A percentile compares a stretch with the other conserved stretches of the same genome.
Conservation (phyloP, 2,888 invertebrate species). For the Cryptocheilus praepositus region DNA sequence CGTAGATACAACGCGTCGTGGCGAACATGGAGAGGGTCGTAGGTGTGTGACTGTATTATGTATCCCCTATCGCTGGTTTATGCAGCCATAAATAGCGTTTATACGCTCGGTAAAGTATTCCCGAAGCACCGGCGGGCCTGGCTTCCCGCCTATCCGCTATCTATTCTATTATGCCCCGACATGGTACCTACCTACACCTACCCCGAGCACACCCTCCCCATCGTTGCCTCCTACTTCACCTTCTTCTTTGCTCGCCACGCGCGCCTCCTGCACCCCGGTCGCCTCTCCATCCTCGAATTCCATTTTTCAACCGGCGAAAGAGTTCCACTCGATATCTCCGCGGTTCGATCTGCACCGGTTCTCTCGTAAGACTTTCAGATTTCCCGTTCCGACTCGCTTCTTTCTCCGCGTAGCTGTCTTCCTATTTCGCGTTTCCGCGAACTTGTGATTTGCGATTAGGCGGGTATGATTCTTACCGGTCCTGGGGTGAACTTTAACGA, state of each 20-base stretch:
- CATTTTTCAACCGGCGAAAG: constrained; percentile 39
- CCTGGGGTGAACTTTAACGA: too few species aligned
- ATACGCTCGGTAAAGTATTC: constrained; percentile 71
- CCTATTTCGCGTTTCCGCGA: too few species aligned
- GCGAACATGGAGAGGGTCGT: constrained; percentile 43
- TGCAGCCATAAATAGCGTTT: constrained; percentile 73
- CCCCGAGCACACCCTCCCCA: constrained; percentile 36
- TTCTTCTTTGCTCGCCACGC: constrained; percentile 15
- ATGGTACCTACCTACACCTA: constrained; percentile 59
- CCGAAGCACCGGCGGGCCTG: constrained; percentile 61
- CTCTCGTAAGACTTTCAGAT: constrained; percentile 11
- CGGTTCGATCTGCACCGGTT: constrained; percentile 14
- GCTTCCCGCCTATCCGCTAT: constrained; percentile 66
- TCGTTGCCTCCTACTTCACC: constrained; percentile 36
- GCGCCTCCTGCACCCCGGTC: constrained; percentile 31
- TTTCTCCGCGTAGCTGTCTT: too few species aligned
- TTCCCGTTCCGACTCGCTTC: too few species aligned
- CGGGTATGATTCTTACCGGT: too few species aligned
- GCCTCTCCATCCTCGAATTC: constrained; percentile 39
- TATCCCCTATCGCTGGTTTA: constrained; percentile 70
- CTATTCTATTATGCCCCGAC: constrained; percentile 70
- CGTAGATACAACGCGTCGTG: constrained; percentile 50
- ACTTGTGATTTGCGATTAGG: too few species aligned
- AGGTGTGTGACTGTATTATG: constrained; percentile 67
- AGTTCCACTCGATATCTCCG: constrained; percentile 50